Conservation (phyloP, 2,888 invertebrate genomes). For the Pterostichus madidus region DNA sequence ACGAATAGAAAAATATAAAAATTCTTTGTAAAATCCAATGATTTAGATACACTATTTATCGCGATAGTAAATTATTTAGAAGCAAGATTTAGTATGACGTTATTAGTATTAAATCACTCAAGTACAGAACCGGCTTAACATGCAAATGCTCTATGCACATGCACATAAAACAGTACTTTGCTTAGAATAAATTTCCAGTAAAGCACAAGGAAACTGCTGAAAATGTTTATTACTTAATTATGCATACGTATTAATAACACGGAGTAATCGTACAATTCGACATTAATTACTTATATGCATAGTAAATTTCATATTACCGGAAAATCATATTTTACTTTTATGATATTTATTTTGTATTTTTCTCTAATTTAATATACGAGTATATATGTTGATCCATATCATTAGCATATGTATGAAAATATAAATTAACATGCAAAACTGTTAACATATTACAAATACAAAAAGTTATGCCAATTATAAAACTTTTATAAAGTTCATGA, state of each 20-base stretch:
- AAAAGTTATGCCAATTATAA: conserved; percentile 11
- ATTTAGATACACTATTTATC: conserved; percentile 51
- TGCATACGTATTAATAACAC: conserved; percentile 33
- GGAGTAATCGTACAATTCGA: conserved; percentile 17
- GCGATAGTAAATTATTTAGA: conserved; percentile 63
- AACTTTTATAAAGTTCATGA: conserved; percentile 21
- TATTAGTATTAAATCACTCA: conserved; percentile 66
- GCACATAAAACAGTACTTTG: conserved; percentile 55
- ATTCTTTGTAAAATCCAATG: conserved; percentile 25
- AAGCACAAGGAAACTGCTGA: conserved; percentile 38
- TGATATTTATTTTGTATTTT: background rate
- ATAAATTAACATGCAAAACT: background rate
- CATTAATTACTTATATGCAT: background rate
- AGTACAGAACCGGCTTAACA: conserved; percentile 54
- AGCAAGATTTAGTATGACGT: conserved; percentile 62
- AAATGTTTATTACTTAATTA: conserved; percentile 54
- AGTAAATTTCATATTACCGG: background rate
- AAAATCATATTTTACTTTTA: background rate
- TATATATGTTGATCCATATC: too few species aligned
- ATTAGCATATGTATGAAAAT: conserved; percentile 3
- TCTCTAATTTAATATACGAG: too few species aligned
- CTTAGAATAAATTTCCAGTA: conserved; percentile 45
- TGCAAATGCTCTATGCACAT: conserved; percentile 61
- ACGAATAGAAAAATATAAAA: too few species aligned
- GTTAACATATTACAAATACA: conserved; percentile 9